A percentile compares a stretch with the other conserved stretches of the same genome.
Evolutionary conservation across 2,797 vertebrate species (phyloP).

Genomic region (Helarctos malayanus): DNA sequence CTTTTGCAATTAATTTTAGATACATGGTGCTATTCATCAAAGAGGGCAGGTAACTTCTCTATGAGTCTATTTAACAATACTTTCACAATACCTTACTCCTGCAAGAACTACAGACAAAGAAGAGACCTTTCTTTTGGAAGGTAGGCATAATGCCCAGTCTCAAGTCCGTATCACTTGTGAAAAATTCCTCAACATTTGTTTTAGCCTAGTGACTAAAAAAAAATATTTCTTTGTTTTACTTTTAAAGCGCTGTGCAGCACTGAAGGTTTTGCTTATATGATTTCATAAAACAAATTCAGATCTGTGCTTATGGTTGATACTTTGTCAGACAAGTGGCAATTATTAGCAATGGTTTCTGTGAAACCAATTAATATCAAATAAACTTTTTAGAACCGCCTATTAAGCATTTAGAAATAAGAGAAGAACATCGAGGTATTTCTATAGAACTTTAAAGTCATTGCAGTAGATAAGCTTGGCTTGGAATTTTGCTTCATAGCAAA

Average conservation of each 20-base stretch:
- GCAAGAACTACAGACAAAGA: slow-evolving; percentile 84
- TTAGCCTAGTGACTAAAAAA: slow-evolving; percentile 69
- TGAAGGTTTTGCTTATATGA: slow-evolving; percentile 57
- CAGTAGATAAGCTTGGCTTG: slow-evolving; percentile 53
- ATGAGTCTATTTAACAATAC: slow-evolving; percentile 88
- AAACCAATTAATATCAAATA: slow-evolving; percentile 68
- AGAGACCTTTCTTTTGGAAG: slow-evolving; percentile 64
- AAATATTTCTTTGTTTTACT: slow-evolving; percentile 74
- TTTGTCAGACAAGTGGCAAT: slow-evolving; percentile 67
- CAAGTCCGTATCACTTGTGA: slow-evolving; percentile 23
- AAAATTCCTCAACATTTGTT: slow-evolving; percentile 77
- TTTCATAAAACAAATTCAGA: slow-evolving; percentile 72
- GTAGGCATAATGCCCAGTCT: slow-evolving; percentile 57
- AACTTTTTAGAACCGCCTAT: slow-evolving; percentile 59
- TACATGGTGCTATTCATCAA: slow-evolving; percentile 89
- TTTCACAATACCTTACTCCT: slow-evolving; percentile 82
- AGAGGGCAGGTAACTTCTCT: slow-evolving; percentile 88
- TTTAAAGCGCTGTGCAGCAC: slow-evolving; percentile 70
- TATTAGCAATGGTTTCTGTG: slow-evolving; percentile 76
- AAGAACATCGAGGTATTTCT: neutral
- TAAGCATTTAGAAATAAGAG: slow-evolving; percentile 22
- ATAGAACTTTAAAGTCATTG: slow-evolving; percentile 66
- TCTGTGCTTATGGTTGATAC: slow-evolving; percentile 38
- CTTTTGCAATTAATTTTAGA: slow-evolving; percentile 92
- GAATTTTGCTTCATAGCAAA: slow-evolving; percentile 82